Conservation (phyloP, 2,888 invertebrate species). For the Drosophila pseudotakahashii region DNA sequence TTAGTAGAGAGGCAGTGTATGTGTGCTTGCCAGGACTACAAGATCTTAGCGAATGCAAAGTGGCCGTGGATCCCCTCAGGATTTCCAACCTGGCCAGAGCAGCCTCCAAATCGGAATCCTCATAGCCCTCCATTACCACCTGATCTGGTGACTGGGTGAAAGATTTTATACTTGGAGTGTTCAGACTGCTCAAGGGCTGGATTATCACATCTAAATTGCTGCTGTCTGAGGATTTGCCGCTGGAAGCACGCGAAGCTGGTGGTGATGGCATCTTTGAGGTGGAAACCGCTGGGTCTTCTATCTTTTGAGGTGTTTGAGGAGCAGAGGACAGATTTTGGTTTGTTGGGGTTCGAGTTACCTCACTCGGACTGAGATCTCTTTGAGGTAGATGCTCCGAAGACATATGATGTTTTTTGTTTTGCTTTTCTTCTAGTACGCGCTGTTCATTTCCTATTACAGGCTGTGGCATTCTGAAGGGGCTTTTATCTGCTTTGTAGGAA, state of each 20-base stretch:
- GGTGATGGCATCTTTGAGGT: constrained; percentile 37
- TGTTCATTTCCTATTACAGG: neutral
- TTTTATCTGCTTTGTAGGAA: neutral
- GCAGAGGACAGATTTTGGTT: constrained; percentile 7
- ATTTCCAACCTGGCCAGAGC: constrained; percentile 51
- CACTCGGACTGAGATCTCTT: neutral
- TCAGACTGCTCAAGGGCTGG: constrained; percentile 58
- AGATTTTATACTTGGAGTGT: constrained; percentile 59
- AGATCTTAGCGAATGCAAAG: constrained; percentile 51
- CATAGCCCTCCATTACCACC: constrained; percentile 55
- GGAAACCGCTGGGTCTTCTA: neutral
- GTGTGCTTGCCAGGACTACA: constrained; percentile 40
- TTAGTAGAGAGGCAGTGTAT: constrained; percentile 55
- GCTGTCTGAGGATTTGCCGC: constrained; percentile 56
- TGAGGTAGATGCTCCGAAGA: constrained; percentile 5
- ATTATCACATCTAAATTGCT: constrained; percentile 62
- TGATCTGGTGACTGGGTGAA: constrained; percentile 52
- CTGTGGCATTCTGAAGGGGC: neutral
- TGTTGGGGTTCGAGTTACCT: neutral
- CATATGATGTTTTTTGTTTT: too few species aligned
- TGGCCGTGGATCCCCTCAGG: constrained; percentile 49
- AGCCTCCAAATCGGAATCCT: constrained; percentile 57
- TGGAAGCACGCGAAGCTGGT: constrained; percentile 45
- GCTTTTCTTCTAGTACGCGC: neutral
- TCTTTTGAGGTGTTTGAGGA: constrained; percentile 1